Base-by-base conservation (phyloP, 2,113 vertebrate species). In the Lethenteron camtschaticum region DNA sequence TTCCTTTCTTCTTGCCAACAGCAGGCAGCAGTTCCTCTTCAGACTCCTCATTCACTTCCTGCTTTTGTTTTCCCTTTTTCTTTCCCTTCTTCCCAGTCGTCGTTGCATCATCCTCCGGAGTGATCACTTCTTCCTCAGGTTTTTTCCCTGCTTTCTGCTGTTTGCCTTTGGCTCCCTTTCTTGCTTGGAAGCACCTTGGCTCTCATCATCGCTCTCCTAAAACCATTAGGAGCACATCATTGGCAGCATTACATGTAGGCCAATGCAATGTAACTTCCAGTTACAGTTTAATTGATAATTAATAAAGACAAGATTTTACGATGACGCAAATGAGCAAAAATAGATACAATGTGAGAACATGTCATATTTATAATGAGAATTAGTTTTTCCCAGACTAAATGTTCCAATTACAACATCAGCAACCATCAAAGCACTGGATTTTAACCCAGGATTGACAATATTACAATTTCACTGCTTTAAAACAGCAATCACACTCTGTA, bases 121-220 rank as follows among this genome's bases (percentile, higher is more conserved):
- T 18, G 59, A 66, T 66, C 63, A 66, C 24, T 66, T 66, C 24
- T 66, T 11, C 10, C 10, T 81, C 78, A 0, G 69, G 74, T 1
- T 78, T 77, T 73, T 84, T 86, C 69, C 72, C 81, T 71, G 77
- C 78, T 16, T 79, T 85, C 57, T 87, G 87, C 76, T 78, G 78
- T 72, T 78, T 85, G 57, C 76, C 82, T 80, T 86, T 90, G 73
- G 69, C 68, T 72, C 86, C 87, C 75, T 91, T 74, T 99, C 89
- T 71, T 84, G 83, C 78, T 86, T 94, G 60, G 81, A 81, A 41
- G 73, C 72, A 71, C 73, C 76, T 58, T 74, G 20, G 73, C 84
- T 83, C 66, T 83, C 81, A 7, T 10, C 68, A 2, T 80, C 80
- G 76, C 71, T 78, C 81, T 82, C 88, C 95, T 78, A 13, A 55